Percentiles rank a stretch among this genome's conserved stretches.
These are phyloP conservation scores for Ophioninae sp. DNA, from an alignment of 2,888 invertebrate genomes.

Conservation along the genomic window DNA sequence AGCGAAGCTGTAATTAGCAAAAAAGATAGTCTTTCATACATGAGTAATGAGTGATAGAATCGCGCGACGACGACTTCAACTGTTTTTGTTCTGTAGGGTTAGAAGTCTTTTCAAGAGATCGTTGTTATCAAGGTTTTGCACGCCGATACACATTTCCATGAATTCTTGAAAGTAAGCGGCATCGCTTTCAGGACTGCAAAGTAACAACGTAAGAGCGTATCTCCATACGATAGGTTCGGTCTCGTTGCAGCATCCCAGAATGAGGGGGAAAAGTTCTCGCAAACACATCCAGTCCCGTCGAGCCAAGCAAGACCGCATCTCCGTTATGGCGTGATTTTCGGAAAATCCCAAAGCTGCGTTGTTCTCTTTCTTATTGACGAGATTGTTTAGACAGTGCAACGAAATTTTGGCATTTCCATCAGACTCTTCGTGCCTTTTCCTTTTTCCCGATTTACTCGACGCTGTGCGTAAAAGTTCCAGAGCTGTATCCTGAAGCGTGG, in stretches of 20 bases:
- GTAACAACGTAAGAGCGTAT: constrained; percentile 55
- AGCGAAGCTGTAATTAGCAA: neutral
- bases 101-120: constrained; percentile 54
- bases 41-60: neutral
- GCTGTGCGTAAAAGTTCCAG: constrained; percentile 44
- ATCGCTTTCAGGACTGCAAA: constrained; percentile 55
- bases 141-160: constrained; percentile 56
- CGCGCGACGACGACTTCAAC: neutral
- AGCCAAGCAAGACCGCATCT: constrained; percentile 55
- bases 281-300: constrained; percentile 53
- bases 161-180: constrained; percentile 51
- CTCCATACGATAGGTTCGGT: constrained; percentile 58
- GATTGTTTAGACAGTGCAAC: constrained; percentile 40
- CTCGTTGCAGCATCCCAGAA: constrained; percentile 51
- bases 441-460: constrained; percentile 29
- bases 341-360: constrained; percentile 44
- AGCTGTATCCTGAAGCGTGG: constrained; percentile 44
- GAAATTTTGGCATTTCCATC: constrained; percentile 28
- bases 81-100: constrained; percentile 31
- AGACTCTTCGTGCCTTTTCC: constrained; percentile 32
- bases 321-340: constrained; percentile 41
- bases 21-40: too few species aligned
- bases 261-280: constrained; percentile 51
- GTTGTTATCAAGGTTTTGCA: constrained; percentile 26
- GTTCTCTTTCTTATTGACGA: constrained; percentile 18